Evolutionary conservation across 2,113 vertebrate species (phyloP).

Genomic region (Upupa epops): DNA sequence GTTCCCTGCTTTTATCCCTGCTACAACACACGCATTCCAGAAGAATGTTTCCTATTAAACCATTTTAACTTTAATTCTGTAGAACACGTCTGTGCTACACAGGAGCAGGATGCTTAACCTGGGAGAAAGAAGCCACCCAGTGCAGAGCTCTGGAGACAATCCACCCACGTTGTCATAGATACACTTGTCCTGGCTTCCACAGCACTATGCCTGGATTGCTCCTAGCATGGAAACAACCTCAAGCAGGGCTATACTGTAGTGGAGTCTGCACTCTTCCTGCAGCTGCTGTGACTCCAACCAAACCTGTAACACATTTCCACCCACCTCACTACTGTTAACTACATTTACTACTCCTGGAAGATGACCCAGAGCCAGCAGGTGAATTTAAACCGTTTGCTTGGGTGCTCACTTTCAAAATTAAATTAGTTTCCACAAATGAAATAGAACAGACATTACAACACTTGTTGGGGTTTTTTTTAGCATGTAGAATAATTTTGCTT

Average conservation of each 20-base stretch:
- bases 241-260: fast-evolving
- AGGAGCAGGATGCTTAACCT: not conserved
- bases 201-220: not conserved
- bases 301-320: not conserved
- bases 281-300: not conserved
- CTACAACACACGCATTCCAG: not conserved
- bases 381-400: not conserved
- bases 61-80: not conserved
- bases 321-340: not conserved
- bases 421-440: not conserved
- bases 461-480: not conserved
- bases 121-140: not conserved
- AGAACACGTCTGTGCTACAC: not conserved
- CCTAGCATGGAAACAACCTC: not conserved
- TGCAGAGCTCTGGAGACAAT: not conserved
- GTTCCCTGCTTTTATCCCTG: not conserved
- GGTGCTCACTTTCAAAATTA: not conserved
- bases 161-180: fast-evolving
- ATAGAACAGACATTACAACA: not conserved
- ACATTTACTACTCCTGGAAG: not conserved
- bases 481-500: not conserved
- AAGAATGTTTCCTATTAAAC: not conserved
- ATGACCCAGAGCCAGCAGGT: not conserved
- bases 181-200: not conserved
- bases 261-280: not conserved